These are phyloP conservation scores for Drosophila merina DNA, from an alignment of 2,888 invertebrate genomes.

Conservation along the genomic window DNA sequence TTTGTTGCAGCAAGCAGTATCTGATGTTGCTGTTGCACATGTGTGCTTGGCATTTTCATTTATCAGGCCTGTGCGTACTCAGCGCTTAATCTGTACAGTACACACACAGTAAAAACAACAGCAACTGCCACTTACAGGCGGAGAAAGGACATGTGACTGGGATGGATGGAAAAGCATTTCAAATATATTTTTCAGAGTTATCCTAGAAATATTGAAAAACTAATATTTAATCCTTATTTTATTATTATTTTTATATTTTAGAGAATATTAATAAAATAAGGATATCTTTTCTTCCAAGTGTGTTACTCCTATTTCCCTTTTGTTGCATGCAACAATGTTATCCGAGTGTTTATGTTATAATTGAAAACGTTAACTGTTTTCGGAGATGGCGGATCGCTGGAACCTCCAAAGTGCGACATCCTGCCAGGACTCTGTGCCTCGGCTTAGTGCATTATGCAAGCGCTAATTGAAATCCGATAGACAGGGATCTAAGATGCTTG, in stretches of 20 bases:
- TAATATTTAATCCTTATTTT: too few species aligned
- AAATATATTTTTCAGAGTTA: too few species aligned
- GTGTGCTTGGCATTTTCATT: constrained; percentile 64
- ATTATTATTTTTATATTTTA: not conserved
- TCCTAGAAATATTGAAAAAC: too few species aligned
- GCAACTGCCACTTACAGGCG: constrained; percentile 13
- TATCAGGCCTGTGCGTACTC: constrained; percentile 61
- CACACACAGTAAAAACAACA: constrained; percentile 46
- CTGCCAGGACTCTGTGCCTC: constrained; percentile 25
- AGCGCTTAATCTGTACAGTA: constrained; percentile 62
- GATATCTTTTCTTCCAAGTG: not conserved
- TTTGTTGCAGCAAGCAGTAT: constrained; percentile 25
- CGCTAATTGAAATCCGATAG: constrained; percentile 43
- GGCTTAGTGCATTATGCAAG: constrained; percentile 19
- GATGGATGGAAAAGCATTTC: too few species aligned
- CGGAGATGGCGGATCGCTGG: constrained; percentile 26
- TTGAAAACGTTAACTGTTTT: constrained; percentile 61
- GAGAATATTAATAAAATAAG: not conserved
- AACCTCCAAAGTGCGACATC: constrained; percentile 46
- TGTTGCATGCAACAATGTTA: constrained; percentile 24
- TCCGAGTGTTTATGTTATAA: constrained; percentile 61
- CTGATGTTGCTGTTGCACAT: constrained; percentile 39
- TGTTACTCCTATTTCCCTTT: constrained; percentile 5
- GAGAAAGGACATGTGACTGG: not conserved
- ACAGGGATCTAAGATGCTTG: constrained; percentile 9